Base-by-base conservation (phyloP, 1,140 invertebrate genomes). In the Drosophila miranda region DNA sequence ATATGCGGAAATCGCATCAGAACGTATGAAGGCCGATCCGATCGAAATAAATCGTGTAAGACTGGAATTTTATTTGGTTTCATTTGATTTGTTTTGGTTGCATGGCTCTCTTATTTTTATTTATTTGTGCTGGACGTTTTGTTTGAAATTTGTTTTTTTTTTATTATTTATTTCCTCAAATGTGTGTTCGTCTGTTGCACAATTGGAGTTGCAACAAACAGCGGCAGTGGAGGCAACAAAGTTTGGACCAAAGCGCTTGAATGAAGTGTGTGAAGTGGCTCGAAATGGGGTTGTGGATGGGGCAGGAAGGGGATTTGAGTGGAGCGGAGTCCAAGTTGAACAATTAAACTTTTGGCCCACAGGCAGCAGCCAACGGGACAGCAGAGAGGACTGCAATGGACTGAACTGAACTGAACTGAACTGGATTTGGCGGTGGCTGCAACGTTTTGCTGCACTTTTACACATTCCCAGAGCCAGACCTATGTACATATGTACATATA, bases 301-400 rank as follows among this genome's bases (percentile, higher is more conserved):
- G 30, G n/a, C n/a, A 19, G 51, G 9, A 3, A 30, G 43, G 8
- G 13, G 23, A 8, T 56, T 6, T 9, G 9, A n/a, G 16, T 23
- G 4, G 45, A n/a, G 23, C 8, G 46, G 30, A 56, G 34, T 52
- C 67, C 72, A 81, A 81, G 78, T 58, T 73, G 63, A 72, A 75
- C 77, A 80, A 80, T 80, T 80, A 80, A 80, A 81, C 72, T 81
- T 76, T 81, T 67, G 52, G 56, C 51, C 11, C 34, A 38, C 13
- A 13, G 34, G 34, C 34, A 38, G 16, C 38, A 30, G 30, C 30
- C 28, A 6, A 23, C n/a, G 9, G 21, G 16, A 6, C n/a, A n/a
- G 43, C 16, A 26, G 19, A 6, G 23, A 41, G 48, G 14, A 42
- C 19, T 43, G 34, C 34, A 38, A 13, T 38, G 7, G 43, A 46